Conservation (phyloP, 2,888 invertebrate species). For the Polydrusus pterygomalis region DNA sequence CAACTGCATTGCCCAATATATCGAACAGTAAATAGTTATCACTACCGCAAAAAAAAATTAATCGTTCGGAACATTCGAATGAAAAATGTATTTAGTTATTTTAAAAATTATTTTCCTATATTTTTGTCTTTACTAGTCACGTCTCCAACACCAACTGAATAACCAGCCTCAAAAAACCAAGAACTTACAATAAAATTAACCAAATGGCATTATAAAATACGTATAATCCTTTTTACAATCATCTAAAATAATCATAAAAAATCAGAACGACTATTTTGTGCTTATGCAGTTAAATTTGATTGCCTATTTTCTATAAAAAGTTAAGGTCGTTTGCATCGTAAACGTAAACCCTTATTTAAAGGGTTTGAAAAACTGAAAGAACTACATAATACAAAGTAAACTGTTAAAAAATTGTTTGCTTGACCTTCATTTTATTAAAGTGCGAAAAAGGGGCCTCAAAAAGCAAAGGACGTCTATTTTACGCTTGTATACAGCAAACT, state of each 20-base stretch:
- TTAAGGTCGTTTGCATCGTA: slow-evolving; percentile 33
- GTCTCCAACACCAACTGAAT: slow-evolving; percentile 25
- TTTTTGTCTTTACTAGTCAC: slow-evolving; percentile 13
- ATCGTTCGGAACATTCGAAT: not conserved
- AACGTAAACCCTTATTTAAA: slow-evolving; percentile 10
- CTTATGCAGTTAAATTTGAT: slow-evolving; percentile 35
- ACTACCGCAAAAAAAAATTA: not conserved
- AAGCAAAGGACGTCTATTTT: too few relatives aligned
- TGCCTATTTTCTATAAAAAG: slow-evolving; percentile 32
- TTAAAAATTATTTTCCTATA: not conserved
- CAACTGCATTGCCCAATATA: too few relatives aligned
- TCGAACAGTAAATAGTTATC: too few relatives aligned
- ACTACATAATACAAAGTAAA: slow-evolving; percentile 13
- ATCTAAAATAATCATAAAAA: slow-evolving; percentile 47
- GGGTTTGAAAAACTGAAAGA: slow-evolving; percentile 10
- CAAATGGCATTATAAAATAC: slow-evolving; percentile 28
- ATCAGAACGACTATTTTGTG: slow-evolving; percentile 28
- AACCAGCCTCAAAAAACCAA: not conserved
- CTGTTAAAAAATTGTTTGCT: slow-evolving; percentile 17
- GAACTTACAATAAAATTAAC: slow-evolving; percentile 8
- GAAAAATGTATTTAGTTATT: not conserved
- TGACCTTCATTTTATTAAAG: slow-evolving; percentile 31
- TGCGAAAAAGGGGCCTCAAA: slow-evolving; percentile 14
- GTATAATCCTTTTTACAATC: slow-evolving; percentile 47
- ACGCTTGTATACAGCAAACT: not conserved